Conservation (phyloP, 1,140 invertebrate genomes). For the Popillia japonica region DNA sequence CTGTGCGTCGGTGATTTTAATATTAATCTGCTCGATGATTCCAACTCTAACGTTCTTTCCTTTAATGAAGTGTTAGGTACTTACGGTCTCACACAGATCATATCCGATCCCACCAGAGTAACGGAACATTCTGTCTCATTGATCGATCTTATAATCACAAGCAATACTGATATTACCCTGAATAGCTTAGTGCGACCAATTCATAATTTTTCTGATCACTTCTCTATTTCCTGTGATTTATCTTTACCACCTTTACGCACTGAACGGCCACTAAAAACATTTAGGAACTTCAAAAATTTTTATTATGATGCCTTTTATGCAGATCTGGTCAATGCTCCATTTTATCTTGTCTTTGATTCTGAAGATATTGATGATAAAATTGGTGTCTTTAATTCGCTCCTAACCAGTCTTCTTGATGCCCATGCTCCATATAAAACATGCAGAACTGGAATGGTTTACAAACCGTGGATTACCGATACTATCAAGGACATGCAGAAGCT, state of each 20-base stretch:
- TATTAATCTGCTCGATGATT: not conserved
- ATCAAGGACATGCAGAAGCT: constrained; percentile 28
- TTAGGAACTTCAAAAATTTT: constrained; percentile 17
- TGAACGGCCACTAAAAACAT: not conserved
- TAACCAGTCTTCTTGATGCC: constrained; percentile 12
- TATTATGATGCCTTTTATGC: constrained; percentile 5
- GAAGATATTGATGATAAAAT: constrained; percentile 35
- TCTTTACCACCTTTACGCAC: not conserved
- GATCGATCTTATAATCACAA: constrained; percentile 34
- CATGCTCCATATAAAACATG: constrained; percentile 13
- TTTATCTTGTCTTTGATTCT: constrained; percentile 1
- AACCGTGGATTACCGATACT: constrained; percentile 22
- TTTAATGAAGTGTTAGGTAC: not conserved
- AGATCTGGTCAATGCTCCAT: not conserved
- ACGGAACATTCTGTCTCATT: not conserved
- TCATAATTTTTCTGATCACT: constrained; percentile 31
- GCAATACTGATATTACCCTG: not conserved
- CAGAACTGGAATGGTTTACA: not conserved
- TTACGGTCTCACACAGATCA: constrained; percentile 3
- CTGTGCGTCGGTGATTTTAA: constrained; percentile 36
- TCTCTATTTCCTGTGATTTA: constrained; percentile 6
- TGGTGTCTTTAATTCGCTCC: constrained; percentile 8
- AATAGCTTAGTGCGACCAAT: not conserved
- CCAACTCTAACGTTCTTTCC: not conserved
- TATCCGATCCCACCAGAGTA: constrained; percentile 15